A percentile compares a stretch with the other conserved stretches of the same genome.
Evolutionary conservation across 2,797 vertebrate species (phyloP).

Genomic region (Enteromius paludinosus): DNA sequence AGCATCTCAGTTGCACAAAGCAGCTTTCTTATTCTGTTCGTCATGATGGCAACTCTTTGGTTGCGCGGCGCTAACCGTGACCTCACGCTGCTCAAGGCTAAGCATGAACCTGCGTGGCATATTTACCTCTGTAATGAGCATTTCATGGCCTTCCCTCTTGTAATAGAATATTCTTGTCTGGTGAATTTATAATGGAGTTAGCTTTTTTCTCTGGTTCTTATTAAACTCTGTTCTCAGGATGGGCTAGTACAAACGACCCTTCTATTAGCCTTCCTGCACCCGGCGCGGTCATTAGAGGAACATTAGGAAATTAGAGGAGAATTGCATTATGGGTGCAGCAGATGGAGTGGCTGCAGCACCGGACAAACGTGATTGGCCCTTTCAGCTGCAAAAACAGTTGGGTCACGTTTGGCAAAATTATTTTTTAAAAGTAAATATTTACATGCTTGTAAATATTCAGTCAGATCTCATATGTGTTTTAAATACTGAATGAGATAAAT

Average conservation of each 20-base stretch:
- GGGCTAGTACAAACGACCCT: slow-evolving; percentile 77
- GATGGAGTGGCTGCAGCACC: slow-evolving; percentile 75
- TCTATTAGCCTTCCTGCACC: slow-evolving; percentile 79
- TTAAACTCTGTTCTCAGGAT: slow-evolving; percentile 79
- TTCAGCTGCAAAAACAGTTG: slow-evolving; percentile 40
- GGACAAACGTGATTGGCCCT: slow-evolving; percentile 60
- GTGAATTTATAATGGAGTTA: slow-evolving; percentile 75
- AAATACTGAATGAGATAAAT: not conserved
- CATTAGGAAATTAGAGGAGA: slow-evolving; percentile 85
- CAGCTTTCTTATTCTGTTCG: not conserved
- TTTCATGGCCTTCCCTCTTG: slow-evolving; percentile 41
- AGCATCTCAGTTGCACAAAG: not conserved
- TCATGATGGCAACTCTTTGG: slow-evolving; percentile 7
- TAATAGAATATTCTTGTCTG: slow-evolving; percentile 53
- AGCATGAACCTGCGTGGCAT: slow-evolving; percentile 25
- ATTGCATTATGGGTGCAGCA: slow-evolving; percentile 82
- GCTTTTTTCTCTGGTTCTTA: slow-evolving; percentile 78
- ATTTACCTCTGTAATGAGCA: slow-evolving; percentile 39
- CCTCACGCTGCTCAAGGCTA: slow-evolving; percentile 23
- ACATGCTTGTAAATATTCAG: not conserved
- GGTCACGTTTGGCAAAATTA: not conserved
- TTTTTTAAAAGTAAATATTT: not conserved
- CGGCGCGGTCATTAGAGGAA: slow-evolving; percentile 79
- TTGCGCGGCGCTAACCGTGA: not conserved
- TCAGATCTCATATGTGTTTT: not conserved